phyloP scores from a whole-genome alignment of 2,888 invertebrate genomes.

The Idaea biselata region DNA sequence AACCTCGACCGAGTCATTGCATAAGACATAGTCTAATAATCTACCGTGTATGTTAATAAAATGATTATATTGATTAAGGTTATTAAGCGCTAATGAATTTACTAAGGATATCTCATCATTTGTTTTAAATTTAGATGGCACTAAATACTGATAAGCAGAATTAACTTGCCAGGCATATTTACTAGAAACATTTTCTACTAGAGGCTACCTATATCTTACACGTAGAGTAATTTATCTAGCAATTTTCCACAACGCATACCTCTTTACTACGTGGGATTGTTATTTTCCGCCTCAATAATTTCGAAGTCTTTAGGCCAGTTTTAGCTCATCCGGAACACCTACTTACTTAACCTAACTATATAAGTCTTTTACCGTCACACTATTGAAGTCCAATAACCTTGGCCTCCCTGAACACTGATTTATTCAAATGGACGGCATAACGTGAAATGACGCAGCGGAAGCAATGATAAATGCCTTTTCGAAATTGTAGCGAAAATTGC shows the following conservation, averaged over 20 bases:
- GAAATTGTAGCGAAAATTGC: background rate
- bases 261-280: background rate
- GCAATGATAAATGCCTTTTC: conserved; percentile 16
- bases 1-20: too few relatives aligned
- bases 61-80: too few relatives aligned
- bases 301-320: conserved; percentile 25
- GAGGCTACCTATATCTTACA: too few relatives aligned
- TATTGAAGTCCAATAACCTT: conserved; percentile 38
- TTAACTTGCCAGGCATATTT: too few relatives aligned
- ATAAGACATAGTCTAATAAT: too few relatives aligned
- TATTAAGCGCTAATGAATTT: too few relatives aligned
- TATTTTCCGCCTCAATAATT: conserved; percentile 18
- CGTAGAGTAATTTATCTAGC: background rate
- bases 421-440: conserved; percentile 33
- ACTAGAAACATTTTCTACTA: too few relatives aligned
- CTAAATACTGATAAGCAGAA: too few relatives aligned
- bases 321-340: conserved; percentile 19
- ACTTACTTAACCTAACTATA: background rate
- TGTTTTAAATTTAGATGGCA: too few relatives aligned
- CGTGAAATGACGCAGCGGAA: conserved; percentile 34
- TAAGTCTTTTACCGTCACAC: conserved; percentile 27
- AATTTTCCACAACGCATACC: background rate
- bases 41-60: too few relatives aligned
- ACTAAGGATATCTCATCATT: too few relatives aligned
- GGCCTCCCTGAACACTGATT: conserved; percentile 29